Conservation (phyloP, 1,140 invertebrate genomes). For the Rhizoglyphus robini region DNA sequence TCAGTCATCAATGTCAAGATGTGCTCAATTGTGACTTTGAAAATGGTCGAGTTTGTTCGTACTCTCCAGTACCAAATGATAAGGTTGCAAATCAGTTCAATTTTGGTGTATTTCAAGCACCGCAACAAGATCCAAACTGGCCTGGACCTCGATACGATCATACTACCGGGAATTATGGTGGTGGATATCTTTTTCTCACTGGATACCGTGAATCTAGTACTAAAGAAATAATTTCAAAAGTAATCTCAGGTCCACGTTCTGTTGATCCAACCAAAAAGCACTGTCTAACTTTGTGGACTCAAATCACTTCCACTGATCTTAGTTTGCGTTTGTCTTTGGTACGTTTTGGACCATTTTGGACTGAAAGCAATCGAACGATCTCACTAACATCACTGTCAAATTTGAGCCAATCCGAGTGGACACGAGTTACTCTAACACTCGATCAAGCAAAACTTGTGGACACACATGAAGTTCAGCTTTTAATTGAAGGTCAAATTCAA, state of each 20-base stretch:
- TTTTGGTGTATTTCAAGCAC: neutral
- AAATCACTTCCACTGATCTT: neutral
- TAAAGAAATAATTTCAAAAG: neutral
- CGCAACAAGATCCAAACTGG: neutral
- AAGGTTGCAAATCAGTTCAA: neutral
- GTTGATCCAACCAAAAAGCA: neutral
- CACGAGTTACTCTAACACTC: neutral
- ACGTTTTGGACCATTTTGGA: neutral
- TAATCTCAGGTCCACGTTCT: neutral
- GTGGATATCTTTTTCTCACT: conserved; percentile 7
- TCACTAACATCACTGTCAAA: neutral
- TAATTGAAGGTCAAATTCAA: neutral
- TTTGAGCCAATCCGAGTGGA: neutral
- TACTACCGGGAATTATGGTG: neutral
- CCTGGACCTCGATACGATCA: conserved; percentile 6
- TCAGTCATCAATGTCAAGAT: neutral
- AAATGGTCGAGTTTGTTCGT: conserved; percentile 7
- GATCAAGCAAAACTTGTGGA: neutral
- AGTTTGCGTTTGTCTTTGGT: neutral
- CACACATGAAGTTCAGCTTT: neutral
- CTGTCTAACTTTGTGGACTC: neutral
- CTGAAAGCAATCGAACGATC: neutral
- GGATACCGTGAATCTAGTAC: neutral
- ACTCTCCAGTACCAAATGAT: neutral
- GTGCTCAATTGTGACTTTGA: conserved; percentile 24